Evolutionary conservation across 1,140 invertebrate species (phyloP), one percentile per base, ranked within the genome.

Genomic region (Chrysoperla carnea): DNA sequence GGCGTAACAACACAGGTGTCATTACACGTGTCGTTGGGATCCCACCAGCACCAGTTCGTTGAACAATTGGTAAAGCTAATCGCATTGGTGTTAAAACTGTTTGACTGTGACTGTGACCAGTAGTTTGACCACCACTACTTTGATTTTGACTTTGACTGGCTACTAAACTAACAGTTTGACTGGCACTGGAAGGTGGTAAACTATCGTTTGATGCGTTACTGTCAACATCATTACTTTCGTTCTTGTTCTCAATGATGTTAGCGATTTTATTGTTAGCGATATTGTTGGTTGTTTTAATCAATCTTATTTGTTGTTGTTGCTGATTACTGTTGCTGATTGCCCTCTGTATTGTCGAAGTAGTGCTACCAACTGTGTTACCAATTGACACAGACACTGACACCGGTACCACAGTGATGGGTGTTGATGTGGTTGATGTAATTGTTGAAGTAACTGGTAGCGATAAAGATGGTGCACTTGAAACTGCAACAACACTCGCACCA

Each of bases 1-100:
- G 64, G 14, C 67, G 47, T 12, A 66, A 61, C 37, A 65, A 49
- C 47, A 66, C 63, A 48, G 66, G 64, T 49, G 65, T 64, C 6
- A 68, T 61, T 14, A 60, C 63, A 46, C 64, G 61, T 48, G 63
- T 51, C 14, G 64, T 64, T 13, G 61, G 61, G 29, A 71, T 12
- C 8, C 31, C 31, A 33, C 31, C 11, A 31, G 29, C 29, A 31
- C 6, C 31, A 12, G n/a, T 12, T 33, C 31, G 8, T 12, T 33
- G 31, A 9, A 33, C 31, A 33, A 33, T 9, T 6, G 31, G 31
- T 11, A 33, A 33, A 4, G 31, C 8, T 12, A 33, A 9, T 33
- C 31, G 31, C n/a, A 12, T 12, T 33, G 31, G 31, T 11, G 31
- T 9, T 23, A 23, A 23, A 23, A 23, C 17, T 23, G 17, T 23